A percentile compares a stretch with the other conserved stretches of the same genome.
phyloP scores from a whole-genome alignment of 2,113 vertebrate genomes.

The Prunella himalayana region DNA sequence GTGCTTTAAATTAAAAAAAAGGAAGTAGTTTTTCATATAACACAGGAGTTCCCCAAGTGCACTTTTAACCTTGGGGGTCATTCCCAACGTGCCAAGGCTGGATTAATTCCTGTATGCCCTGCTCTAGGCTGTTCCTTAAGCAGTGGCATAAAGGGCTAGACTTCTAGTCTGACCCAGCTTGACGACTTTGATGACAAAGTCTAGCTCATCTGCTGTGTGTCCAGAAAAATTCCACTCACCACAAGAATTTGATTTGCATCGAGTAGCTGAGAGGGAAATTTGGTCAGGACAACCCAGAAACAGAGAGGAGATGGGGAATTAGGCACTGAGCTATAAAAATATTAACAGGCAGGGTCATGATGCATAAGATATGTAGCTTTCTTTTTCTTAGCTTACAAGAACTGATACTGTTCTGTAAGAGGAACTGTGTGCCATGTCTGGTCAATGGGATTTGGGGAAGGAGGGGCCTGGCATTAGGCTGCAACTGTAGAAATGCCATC shows the following conservation, averaged over 20 bases:
- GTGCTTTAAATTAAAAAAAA: not conserved
- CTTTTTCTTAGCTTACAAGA: not conserved
- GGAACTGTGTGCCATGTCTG: not conserved
- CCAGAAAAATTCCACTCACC: not conserved
- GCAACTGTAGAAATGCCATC: not conserved
- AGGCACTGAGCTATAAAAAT: not conserved
- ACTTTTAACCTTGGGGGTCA: not conserved
- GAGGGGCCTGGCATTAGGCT: accelerated
- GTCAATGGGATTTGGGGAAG: not conserved
- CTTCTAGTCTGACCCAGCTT: not conserved
- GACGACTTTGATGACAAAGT: not conserved
- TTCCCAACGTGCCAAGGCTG: not conserved
- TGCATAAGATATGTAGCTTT: not conserved
- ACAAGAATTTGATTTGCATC: not conserved
- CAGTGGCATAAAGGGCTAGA: not conserved
- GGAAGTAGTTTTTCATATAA: not conserved
- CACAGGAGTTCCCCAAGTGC: not conserved
- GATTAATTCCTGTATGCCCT: accelerated
- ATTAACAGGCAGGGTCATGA: not conserved
- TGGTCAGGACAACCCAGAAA: not conserved
- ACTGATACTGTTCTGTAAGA: not conserved
- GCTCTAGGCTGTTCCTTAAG: not conserved
- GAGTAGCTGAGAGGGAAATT: not conserved
- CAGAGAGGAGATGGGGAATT: not conserved
- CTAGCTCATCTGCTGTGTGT: not conserved